A percentile compares a stretch with the other conserved stretches of the same genome.
Conservation (phyloP, 2,797 vertebrate genomes). For the Mastacembelus armatus region DNA sequence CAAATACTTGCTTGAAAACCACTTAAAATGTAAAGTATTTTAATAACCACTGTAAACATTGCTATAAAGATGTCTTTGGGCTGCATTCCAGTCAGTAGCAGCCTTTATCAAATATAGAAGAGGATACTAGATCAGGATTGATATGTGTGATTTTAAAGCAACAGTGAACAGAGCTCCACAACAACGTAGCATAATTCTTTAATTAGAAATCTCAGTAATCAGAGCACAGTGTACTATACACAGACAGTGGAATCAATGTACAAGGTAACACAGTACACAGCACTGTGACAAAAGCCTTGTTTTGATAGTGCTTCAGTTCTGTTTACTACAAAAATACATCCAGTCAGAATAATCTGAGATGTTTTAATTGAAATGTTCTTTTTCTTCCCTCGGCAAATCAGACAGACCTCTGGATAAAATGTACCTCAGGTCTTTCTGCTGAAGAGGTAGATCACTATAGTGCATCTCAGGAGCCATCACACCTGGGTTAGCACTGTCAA, state of each 20-base stretch:
- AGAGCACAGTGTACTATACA: neutral
- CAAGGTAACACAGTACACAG: neutral
- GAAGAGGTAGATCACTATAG: neutral
- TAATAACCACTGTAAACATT: neutral
- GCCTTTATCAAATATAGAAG: neutral
- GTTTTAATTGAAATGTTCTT: neutral
- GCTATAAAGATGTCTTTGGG: neutral
- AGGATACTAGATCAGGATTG: neutral
- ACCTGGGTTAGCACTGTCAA: neutral
- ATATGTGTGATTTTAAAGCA: neutral
- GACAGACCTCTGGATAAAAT: neutral
- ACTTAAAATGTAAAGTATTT: conserved; percentile 8
- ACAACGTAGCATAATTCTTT: neutral
- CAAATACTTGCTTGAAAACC: neutral
- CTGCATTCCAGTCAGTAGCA: neutral
- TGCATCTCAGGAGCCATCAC: neutral
- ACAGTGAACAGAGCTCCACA: too few species aligned
- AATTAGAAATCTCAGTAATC: neutral
- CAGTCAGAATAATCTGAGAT: neutral
- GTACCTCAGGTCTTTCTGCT: neutral
- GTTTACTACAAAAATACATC: too few species aligned
- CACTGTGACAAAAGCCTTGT: neutral
- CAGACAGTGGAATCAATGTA: neutral
- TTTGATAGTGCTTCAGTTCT: too few species aligned
- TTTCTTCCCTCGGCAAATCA: neutral